These are phyloP conservation scores for Myrmophylax atrothorax DNA, from an alignment of 2,113 vertebrate species.

Conservation along the genomic window DNA sequence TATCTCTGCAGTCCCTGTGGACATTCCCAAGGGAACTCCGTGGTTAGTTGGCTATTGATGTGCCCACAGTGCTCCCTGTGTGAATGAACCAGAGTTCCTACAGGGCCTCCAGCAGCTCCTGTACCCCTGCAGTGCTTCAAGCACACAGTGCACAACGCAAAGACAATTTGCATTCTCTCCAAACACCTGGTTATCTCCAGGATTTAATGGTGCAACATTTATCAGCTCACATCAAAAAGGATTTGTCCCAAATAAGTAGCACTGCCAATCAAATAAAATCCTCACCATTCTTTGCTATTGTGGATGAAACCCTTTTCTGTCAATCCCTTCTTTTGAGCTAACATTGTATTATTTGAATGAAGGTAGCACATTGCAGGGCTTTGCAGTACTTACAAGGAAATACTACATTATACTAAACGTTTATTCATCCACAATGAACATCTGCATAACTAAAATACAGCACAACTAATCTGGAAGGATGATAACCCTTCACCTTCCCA, in stretches of 20 bases:
- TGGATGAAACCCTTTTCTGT: not conserved
- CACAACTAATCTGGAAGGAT: not conserved
- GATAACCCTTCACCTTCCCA: not conserved
- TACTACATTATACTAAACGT: not conserved
- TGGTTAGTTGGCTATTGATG: not conserved
- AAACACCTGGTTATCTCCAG: not conserved
- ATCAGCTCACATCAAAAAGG: not conserved
- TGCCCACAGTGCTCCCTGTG: rapidly evolving
- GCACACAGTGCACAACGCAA: not conserved
- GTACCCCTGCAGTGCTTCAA: not conserved
- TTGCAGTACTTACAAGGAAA: not conserved
- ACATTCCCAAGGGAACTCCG: rapidly evolving
- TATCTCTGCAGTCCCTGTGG: not conserved
- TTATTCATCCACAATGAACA: not conserved
- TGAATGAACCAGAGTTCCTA: not conserved
- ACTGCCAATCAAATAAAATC: not conserved
- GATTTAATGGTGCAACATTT: not conserved
- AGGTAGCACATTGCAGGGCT: not conserved
- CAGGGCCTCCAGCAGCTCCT: not conserved
- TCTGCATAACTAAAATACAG: not conserved
- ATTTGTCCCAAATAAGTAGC: constrained; percentile 3
- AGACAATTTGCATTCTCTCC: not conserved
- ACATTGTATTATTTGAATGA: not conserved
- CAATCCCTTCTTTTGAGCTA: not conserved
- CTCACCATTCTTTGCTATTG: not conserved